These are phyloP conservation scores for Lathamus discolor DNA, from an alignment of 2,113 vertebrate species.

Conservation along the genomic window DNA sequence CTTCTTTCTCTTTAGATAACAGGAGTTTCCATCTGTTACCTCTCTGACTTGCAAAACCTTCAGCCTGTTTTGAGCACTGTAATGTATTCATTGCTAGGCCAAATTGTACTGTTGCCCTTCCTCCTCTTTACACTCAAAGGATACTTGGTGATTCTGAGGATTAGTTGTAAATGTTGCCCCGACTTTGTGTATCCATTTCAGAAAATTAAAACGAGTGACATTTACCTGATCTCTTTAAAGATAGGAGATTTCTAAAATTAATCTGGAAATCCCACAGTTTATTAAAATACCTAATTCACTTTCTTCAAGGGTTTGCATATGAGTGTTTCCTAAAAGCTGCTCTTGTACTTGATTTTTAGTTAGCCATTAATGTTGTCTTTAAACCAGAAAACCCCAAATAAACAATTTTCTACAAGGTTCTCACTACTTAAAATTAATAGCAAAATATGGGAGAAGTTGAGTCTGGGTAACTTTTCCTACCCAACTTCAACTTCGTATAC, in stretches of 20 bases:
- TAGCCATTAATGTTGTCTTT: background rate
- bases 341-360: background rate
- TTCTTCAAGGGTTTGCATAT: background rate
- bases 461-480: background rate
- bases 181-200: background rate
- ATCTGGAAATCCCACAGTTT: background rate
- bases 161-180: background rate
- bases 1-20: background rate
- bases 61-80: fast-evolving
- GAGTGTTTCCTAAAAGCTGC: background rate
- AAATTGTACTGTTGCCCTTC: background rate
- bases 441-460: background rate
- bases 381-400: background rate
- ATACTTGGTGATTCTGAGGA: background rate
- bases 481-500: background rate
- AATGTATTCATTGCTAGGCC: background rate
- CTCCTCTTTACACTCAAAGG: background rate
- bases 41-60: background rate
- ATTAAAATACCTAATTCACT: background rate
- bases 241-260: background rate
- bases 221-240: background rate
- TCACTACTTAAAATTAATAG: background rate
- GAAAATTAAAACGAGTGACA: background rate
- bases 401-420: background rate
- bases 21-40: background rate